Evolutionary conservation across 2,888 invertebrate genomes (phyloP).

Genomic region (Plutella xylostella): DNA sequence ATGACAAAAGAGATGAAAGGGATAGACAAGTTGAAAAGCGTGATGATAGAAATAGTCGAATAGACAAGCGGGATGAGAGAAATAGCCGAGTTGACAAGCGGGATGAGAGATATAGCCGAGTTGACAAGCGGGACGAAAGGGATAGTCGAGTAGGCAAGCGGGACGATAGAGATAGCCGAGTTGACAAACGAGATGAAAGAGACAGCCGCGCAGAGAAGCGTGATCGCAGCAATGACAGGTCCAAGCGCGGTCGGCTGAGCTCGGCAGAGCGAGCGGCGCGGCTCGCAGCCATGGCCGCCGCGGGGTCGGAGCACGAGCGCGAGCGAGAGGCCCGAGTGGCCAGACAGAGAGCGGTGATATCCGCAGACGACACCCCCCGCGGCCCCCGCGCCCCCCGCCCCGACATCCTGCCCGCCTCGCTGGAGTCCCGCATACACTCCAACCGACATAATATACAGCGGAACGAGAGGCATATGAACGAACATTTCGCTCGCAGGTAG

Average conservation of each 20-base stretch:
- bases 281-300: constrained; percentile 82
- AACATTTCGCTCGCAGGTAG: constrained; percentile 82
- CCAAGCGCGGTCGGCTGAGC: constrained; percentile 28
- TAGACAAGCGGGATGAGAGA: constrained; percentile 42
- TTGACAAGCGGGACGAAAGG: constrained; percentile 43
- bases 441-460: constrained; percentile 93
- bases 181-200: background rate
- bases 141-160: constrained; percentile 53
- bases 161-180: background rate
- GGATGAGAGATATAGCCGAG: background rate
- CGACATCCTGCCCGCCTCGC: constrained; percentile 73
- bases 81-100: constrained; percentile 52
- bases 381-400: constrained; percentile 74
- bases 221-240: constrained; percentile 26
- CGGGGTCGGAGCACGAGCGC: constrained; percentile 78
- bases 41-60: background rate
- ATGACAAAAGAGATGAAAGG: background rate
- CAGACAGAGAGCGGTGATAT: constrained; percentile 71
- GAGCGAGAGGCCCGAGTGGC: constrained; percentile 75
- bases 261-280: constrained; percentile 71
- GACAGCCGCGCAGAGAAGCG: constrained; percentile 12
- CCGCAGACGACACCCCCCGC: constrained; percentile 58
- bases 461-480: constrained; percentile 82
- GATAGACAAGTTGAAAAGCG: background rate
- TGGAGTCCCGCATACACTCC: constrained; percentile 87